Evolutionary conservation across 1,140 invertebrate genomes (phyloP).

Genomic region (Leptestheria dahalacensis): DNA sequence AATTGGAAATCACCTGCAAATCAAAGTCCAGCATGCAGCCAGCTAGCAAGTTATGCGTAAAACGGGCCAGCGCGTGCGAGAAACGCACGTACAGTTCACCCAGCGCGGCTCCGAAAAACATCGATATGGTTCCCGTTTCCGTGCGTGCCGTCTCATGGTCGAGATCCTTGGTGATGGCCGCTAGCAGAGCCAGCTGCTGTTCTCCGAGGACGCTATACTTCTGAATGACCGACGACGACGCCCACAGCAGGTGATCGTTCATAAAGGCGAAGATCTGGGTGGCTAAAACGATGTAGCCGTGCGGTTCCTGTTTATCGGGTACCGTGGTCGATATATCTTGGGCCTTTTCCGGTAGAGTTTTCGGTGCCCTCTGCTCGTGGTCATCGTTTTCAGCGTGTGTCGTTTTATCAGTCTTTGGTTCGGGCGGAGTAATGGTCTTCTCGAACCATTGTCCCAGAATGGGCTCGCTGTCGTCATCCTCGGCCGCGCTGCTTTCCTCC

Average conservation of each 20-base stretch:
- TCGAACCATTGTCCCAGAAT: slow-evolving; percentile 85
- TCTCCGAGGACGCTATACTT: slow-evolving; percentile 48
- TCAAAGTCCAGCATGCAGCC: slow-evolving; percentile 32
- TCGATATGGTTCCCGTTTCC: slow-evolving; percentile 60
- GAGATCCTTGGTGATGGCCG: slow-evolving; percentile 66
- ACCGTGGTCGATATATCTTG: slow-evolving; percentile 40
- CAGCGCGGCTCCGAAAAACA: slow-evolving; percentile 49
- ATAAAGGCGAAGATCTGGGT: slow-evolving; percentile 61
- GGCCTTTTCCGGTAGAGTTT: slow-evolving; percentile 28
- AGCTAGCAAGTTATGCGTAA: slow-evolving; percentile 69
- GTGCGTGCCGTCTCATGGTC: slow-evolving; percentile 65
- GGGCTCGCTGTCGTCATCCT: slow-evolving; percentile 75
- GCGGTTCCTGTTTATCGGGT: slow-evolving; percentile 77
- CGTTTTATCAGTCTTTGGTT: slow-evolving; percentile 24
- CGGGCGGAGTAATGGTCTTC: slow-evolving; percentile 67
- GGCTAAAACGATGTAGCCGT: slow-evolving; percentile 65
- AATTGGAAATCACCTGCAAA: too few relatives aligned
- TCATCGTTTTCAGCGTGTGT: slow-evolving; percentile 13
- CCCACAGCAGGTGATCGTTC: slow-evolving; percentile 45
- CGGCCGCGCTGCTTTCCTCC: slow-evolving; percentile 61
- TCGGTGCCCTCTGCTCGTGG: slow-evolving; percentile 10
- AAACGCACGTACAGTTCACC: slow-evolving; percentile 60
- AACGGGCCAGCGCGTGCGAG: slow-evolving; percentile 57
- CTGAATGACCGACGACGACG: slow-evolving; percentile 36
- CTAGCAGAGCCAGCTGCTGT: slow-evolving; percentile 62